Base-by-base conservation (phyloP, 2,888 invertebrate species). In the Cybosia mesomella region DNA sequence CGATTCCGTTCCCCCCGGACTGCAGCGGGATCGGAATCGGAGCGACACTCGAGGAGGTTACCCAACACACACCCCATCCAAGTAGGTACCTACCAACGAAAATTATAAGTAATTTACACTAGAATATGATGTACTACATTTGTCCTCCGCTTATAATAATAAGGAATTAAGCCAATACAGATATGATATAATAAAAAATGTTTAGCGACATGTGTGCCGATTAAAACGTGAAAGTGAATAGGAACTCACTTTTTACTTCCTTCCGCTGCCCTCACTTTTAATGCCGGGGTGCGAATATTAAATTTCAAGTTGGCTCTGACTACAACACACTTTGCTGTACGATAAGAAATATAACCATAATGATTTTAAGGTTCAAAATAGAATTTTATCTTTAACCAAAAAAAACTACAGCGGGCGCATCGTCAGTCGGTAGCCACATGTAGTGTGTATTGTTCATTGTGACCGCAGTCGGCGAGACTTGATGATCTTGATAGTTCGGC, bases 351-450 rank as follows among this genome's bases (percentile, higher is more conserved):
- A 64, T 64, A 87, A 83, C 32, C 0, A 0, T 0, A 0, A 32
- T 15, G 0, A 0, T 0, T 0, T 67, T 89, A 88, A 65, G 76
- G 84, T 79, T 76, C 58, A 85, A 64, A 80, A 61, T 87, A 1
- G 69, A 7, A 73, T 83, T 75, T 28, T 21, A 24, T 54, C 18
- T 21, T 32, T 36, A 64, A 49, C 67, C 72, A 85, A 87, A 85
- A 87, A 85, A 86, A 85, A 74, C 69, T 66, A 70, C 78, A 81
- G 76, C 84, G 82, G 81, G 83, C 82, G 60, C 60, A 85, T 87
- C 87, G 90, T 84, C 93, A 89, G 91, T 89, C 93, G 92, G 92
- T 92, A 90, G 94, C 94, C 94, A 93, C 92, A 94, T 95, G 94
- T 92, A 91, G 58, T 79, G 85, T 83, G 86, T 85, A 92, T 92